Base-by-base conservation (phyloP, 2,113 vertebrate genomes). In the Zapornia atra region DNA sequence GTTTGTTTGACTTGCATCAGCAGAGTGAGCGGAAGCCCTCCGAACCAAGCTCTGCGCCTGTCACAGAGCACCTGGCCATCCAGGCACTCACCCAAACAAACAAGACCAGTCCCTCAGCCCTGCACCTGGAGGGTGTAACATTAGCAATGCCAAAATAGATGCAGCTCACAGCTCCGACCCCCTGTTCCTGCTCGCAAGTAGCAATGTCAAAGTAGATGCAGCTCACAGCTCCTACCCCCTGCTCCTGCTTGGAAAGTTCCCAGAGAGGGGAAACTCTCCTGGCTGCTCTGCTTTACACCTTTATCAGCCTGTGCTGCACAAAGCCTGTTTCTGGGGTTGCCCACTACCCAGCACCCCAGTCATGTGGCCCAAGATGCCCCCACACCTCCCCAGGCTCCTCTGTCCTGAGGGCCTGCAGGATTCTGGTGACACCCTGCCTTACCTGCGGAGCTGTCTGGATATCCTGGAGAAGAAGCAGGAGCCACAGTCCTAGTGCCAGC, bases 391-490 rank as follows among this genome's bases (percentile, higher is more conserved):
- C 33, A 53, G 28, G 24, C 15, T 92, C 40, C 79, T 34, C 36
- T 1, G 0, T 24, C 66, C 71, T 4, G 34, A 84, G 9, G 61
- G 44, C 17, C 61, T 86, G 63, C 44, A 85, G 88, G 44, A 34
- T 18, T 29, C n/a, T 33, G 36, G 4, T n/a, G 50, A 28, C 13
- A 42, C 59, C 22, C 22, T 42, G 48, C 57, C 97, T 97, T 97
- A 98, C 98, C 98, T 97, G 96, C 0, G 94, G 95, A 66, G 81
- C 78, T 77, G 96, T 56, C 53, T 95, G 93, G 40, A 10, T 11
- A 21, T 95, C 95, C 66, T 95, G 95, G 81, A 97, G 88, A 9
- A 96, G 86, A 53, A 97, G 96, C 60, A 95, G 90, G 18, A 96
- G 80, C 60, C 91, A 59, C 79, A 98, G 91, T 11, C 28, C 93